A percentile compares a stretch with the other conserved stretches of the same genome.
Conservation (phyloP, 2,797 vertebrate species). For the Cossypha heuglini region DNA sequence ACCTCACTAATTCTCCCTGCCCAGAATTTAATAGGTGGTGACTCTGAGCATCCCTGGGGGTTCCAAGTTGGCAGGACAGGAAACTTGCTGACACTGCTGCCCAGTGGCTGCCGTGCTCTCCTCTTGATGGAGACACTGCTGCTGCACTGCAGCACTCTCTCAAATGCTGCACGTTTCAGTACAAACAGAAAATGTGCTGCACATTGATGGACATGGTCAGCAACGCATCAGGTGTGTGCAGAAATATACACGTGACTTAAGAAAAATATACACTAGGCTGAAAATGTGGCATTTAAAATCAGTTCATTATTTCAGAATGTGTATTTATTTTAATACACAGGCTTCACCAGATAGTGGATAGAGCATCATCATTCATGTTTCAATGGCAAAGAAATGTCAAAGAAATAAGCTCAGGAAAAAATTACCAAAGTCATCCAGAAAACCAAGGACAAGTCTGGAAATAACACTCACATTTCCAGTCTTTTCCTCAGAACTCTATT, state of each 20-base stretch:
- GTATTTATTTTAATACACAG: background rate
- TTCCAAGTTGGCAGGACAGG: background rate
- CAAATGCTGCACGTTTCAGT: background rate
- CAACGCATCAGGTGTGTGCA: background rate
- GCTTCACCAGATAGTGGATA: background rate
- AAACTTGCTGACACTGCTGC: background rate
- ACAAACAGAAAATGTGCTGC: background rate
- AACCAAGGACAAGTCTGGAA: background rate
- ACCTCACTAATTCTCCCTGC: background rate
- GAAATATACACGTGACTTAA: background rate
- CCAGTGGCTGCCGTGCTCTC: background rate
- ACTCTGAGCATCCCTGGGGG: background rate
- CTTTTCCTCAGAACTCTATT: background rate
- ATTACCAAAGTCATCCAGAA: background rate
- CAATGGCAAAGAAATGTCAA: background rate
- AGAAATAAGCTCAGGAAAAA: background rate
- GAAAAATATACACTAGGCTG: background rate
- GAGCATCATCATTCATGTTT: background rate
- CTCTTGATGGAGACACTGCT: background rate
- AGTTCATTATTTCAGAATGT: background rate
- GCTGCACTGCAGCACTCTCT: background rate
- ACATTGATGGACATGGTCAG: background rate
- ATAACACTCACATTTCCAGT: background rate
- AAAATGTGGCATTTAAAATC: background rate
- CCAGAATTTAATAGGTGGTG: background rate